These are phyloP conservation scores for Araneus ventricosus DNA, from an alignment of 1,140 invertebrate species.

Conservation along the genomic window DNA sequence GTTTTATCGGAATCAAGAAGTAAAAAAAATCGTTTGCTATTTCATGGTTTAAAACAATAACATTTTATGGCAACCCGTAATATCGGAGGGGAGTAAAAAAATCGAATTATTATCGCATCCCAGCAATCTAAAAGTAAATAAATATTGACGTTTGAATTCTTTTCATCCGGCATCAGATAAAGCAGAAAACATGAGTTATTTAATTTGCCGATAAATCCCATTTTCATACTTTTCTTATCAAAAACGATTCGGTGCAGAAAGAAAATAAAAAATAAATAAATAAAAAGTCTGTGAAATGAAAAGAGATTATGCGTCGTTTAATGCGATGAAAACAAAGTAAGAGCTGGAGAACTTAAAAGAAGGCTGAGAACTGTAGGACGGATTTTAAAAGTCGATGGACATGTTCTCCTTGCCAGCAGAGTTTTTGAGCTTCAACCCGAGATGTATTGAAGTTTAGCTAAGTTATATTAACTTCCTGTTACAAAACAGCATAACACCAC, in stretches of 20 bases:
- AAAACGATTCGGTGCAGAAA: background rate
- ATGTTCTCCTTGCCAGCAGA: too few relatives aligned
- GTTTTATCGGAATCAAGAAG: too few relatives aligned
- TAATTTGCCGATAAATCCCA: slow-evolving; percentile 53
- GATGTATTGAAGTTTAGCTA: too few relatives aligned
- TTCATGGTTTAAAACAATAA: background rate
- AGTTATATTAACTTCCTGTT: too few relatives aligned
- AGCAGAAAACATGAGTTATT: slow-evolving; percentile 74
- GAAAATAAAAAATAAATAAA: background rate
- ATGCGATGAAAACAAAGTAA: background rate
- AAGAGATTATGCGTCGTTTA: background rate
- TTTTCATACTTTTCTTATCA: slow-evolving; percentile 23
- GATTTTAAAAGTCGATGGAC: too few relatives aligned
- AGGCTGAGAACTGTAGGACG: too few relatives aligned
- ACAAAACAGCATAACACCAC: too few relatives aligned
- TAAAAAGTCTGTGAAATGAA: background rate
- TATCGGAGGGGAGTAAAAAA: background rate
- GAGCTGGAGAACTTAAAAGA: too few relatives aligned
- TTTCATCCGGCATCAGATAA: slow-evolving; percentile 41
- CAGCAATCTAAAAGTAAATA: slow-evolving; percentile 18
- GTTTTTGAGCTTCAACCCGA: too few relatives aligned
- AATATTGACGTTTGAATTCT: slow-evolving; percentile 51
- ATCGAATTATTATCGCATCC: slow-evolving; percentile 12
- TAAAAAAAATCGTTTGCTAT: too few relatives aligned
- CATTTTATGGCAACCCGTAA: slow-evolving; percentile 12